Base-by-base conservation (phyloP, 2,113 vertebrate species). In the Camarhynchus parvulus region DNA sequence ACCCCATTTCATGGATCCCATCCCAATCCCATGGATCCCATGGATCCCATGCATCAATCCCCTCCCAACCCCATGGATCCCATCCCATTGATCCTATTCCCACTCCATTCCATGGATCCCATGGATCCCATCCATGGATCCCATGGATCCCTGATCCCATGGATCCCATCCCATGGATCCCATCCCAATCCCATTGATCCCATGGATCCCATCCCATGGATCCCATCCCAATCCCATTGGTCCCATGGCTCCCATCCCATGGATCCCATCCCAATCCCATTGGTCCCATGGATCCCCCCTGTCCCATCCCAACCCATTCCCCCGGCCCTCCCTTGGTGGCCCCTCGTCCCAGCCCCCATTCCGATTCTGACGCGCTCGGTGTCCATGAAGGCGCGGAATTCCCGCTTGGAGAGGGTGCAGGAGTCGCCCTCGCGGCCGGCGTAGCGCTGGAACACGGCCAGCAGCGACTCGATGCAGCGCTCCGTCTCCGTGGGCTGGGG, bases 391-490 rank as follows among this genome's bases (percentile, higher is more conserved):
- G 31, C 68, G 1, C 96, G 41, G 92, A 98, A 98, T 88, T 98
- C 98, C 1, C 2, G 70, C 85, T 97, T 98, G 97, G 97, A 97
- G n/a, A 98, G 97, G 0, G 8, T 50, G 15, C 1, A 2, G 68
- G 1, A 4, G 8, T 83, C 16, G 0, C 97, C 95, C 1, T 98
- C 98, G 0, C 9, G 58, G 2, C 98, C 97, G 0, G 98, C 97
- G 1, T 98, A 98, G 50, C 92, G 97, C 89, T 98, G 98, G 97
- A 98, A 98, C 7, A 98, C 96, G 3, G 98, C 98, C 15, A 98
- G 97, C 83, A 98, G 96, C 13, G 98, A 98, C 94, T 98, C 98
- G 16, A 98, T 98, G 96, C 98, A 98, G 4, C 98, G 95, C 33
- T 98, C 98, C 0, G 98, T 98, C 82, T 98, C 98, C 0, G 98